Evolutionary conservation across 2,888 invertebrate species (phyloP), one percentile per base, ranked within the genome.

Genomic region (Steinernema carpocapsae): DNA sequence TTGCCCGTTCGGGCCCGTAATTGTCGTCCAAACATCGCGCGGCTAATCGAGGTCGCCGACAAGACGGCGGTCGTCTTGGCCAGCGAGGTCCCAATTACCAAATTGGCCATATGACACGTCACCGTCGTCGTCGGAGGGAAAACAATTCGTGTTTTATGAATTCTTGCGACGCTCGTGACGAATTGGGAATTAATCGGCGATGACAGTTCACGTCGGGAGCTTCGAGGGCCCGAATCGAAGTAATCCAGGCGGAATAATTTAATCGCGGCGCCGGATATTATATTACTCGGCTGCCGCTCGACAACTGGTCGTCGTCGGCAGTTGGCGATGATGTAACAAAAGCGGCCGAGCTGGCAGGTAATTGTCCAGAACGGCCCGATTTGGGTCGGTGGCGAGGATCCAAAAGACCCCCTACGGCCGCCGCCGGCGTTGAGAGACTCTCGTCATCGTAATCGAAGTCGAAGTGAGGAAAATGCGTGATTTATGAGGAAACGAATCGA

Each of bases 51-150:
- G 29, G 64, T 56, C 56, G 56, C 56, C 56, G 56, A 56, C 64
- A 32, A 64, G 64, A 52, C 52, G 52, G 24, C 52, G 22, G 24
- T 37, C 32, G 64, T 64, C 64, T 29, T 29, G 64, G 64, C 37
- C 37, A 10, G 4, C 37, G 37, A 37, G 37, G 37, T 29, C 64
- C 64, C 64, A 64, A 64, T 64, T 64, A 64, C 64, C 64, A 64
- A 64, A 64, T 64, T 64, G 64, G 64, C 64, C 64, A 64, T 64
- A 64, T 64, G 64, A 64, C 64, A 64, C 64, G 64, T 64, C 17
- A n/a, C 10, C 56, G 26, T 6, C 48, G 37, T 37, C 37, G 37
- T 37, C 37, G 37, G 37, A 37, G 26, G 64, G 64, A 64, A 64
- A 64, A 64, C 64, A 64, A 64, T 64, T 64, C 37, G 64, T 12